Evolutionary conservation across 37 sponge, comb jelly and placozoan genomes (phyloP), one percentile per base, ranked within the genome.

Genomic region (Cladorhizidae sp.): DNA sequence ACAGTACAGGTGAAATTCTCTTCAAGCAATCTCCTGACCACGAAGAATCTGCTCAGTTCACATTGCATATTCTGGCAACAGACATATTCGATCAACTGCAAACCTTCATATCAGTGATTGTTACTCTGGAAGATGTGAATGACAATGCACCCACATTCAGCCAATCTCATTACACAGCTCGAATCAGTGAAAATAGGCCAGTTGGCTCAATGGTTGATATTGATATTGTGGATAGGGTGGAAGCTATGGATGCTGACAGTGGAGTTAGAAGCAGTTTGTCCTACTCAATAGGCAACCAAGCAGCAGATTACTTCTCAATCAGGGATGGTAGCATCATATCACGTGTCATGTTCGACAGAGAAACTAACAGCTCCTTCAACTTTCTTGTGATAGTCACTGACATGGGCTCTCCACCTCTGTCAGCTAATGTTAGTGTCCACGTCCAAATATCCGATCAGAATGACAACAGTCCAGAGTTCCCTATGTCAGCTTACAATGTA

Each of bases 381-480:
- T 63, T 95, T 21, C 26, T 22, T 7, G 88, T 95, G 17, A 54
- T 64, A 7, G 96, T 90, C 6, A 28, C 23, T 12, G 96, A 95
- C 54, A 21, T 5, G 17, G 93, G 93, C 17, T 31, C 40, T 2
- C 90, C 89, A 28, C 61, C 28, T 12, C 73, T 54, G 25, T 68
- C 84, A 25, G 54, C 50, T 35, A 74, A 80, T 43, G 80, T 74
- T 32, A 70, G 45, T 20, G 81, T 92, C 17, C 50, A 36, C 8
- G 58, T 95, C 55, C 67, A 63, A 18, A 76, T 95, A 25, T 15
- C 42, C 0, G 93, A 92, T 56, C 77, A 68, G 11, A 95, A 95
- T 56, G 93, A 92, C 68, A 84, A 95, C 36, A n/a, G 59, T 33
- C 96, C 96, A n/a, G 26, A 76, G 8, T 92, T 95, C 61, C 67